These are phyloP conservation scores for Athalia rosae DNA, from an alignment of 2,888 invertebrate species.

Conservation along the genomic window DNA sequence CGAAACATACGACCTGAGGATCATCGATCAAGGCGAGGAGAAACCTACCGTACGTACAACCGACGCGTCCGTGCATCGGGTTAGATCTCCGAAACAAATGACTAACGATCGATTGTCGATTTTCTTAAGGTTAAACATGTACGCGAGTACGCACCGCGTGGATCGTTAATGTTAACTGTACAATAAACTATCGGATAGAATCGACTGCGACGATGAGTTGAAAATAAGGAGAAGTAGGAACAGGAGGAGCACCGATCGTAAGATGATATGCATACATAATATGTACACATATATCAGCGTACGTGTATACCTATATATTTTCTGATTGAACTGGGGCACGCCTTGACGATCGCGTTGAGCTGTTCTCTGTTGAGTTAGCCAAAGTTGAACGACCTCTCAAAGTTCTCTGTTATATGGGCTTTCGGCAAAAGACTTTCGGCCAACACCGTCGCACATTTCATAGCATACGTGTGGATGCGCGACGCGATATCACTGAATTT, in stretches of 20 bases:
- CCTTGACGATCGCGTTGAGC: slow-evolving; percentile 31
- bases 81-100: too few species aligned
- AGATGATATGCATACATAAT: too few species aligned
- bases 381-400: slow-evolving; percentile 38
- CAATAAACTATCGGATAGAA: slow-evolving; percentile 25
- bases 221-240: too few species aligned
- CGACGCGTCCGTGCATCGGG: too few species aligned
- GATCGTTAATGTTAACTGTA: slow-evolving; percentile 38
- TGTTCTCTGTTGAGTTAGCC: slow-evolving; percentile 29
- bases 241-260: too few species aligned
- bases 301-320: not conserved
- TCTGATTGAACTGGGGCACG: slow-evolving; percentile 44
- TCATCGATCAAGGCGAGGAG: too few species aligned
- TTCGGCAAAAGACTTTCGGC: slow-evolving; percentile 42
- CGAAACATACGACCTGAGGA: too few species aligned
- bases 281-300: too few species aligned
- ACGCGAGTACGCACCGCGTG: not conserved
- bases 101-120: slow-evolving; percentile 10
- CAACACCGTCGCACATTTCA: not conserved
- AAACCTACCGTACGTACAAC: too few species aligned
- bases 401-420: slow-evolving; percentile 18
- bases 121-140: not conserved
- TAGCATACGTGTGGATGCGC: slow-evolving; percentile 8
- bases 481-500: not conserved
- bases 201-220: slow-evolving; percentile 6